Evolutionary conservation across 2,888 invertebrate species (phyloP).

Genomic region (Octonoba sinensis): DNA sequence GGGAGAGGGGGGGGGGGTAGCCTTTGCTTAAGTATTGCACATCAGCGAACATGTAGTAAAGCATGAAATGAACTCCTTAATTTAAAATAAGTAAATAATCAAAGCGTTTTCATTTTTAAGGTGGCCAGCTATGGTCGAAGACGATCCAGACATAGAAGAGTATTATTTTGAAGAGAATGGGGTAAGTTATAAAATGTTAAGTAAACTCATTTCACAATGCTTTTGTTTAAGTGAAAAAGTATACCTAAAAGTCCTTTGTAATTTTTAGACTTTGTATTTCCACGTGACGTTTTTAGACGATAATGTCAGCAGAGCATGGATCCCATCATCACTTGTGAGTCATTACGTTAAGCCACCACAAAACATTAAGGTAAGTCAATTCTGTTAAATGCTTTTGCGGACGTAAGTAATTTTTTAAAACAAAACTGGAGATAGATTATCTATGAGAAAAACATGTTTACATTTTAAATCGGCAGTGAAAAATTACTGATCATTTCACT

Average conservation of each 20-base stretch:
- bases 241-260: too few species aligned
- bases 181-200: too few species aligned
- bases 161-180: slow-evolving; percentile 15
- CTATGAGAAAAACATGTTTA: background rate
- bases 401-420: background rate
- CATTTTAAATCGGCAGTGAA: background rate
- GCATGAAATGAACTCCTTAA: too few species aligned
- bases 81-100: too few species aligned
- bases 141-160: slow-evolving; percentile 51
- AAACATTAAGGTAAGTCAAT: slow-evolving; percentile 11
- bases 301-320: slow-evolving; percentile 35
- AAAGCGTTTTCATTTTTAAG: slow-evolving; percentile 7
- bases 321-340: slow-evolving; percentile 7
- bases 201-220: too few species aligned
- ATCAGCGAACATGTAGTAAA: too few species aligned
- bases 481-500: background rate
- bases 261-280: slow-evolving; percentile 5
- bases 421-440: background rate
- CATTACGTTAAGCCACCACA: slow-evolving; percentile 14
- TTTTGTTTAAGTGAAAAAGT: too few species aligned
- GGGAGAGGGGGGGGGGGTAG: too few species aligned
- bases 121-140: slow-evolving; percentile 56
- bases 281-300: slow-evolving; percentile 54
- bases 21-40: too few species aligned
- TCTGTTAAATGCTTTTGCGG: too few species aligned